Percentiles rank a stretch among this genome's conserved stretches.
Evolutionary conservation across 2,888 invertebrate species (phyloP).

Genomic region (Steinernema scapterisci): DNA sequence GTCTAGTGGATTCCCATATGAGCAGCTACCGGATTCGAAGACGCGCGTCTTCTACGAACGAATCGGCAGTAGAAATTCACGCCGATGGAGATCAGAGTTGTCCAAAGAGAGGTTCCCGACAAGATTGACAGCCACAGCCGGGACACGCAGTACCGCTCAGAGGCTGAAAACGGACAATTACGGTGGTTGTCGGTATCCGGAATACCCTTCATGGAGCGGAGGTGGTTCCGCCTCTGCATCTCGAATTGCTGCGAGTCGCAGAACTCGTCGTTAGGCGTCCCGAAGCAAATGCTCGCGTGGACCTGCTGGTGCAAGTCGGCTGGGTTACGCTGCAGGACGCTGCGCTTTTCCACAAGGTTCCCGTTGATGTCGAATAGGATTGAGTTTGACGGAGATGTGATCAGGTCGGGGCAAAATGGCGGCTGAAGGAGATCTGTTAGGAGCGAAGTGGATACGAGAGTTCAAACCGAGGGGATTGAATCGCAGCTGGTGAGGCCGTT

Average conservation of each 20-base stretch:
- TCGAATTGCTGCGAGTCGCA: constrained; percentile 34
- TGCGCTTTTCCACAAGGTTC: constrained; percentile 40
- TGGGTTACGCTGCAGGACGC: background rate
- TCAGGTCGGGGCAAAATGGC: constrained; percentile 64
- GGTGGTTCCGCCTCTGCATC: constrained; percentile 11
- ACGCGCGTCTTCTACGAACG: constrained; percentile 13
- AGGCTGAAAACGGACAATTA: background rate
- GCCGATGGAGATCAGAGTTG: constrained; percentile 38
- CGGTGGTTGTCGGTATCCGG: background rate
- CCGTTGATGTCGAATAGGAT: constrained; percentile 59
- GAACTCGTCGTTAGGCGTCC: constrained; percentile 35
- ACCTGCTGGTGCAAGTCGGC: constrained; percentile 37
- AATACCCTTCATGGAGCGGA: constrained; percentile 1
- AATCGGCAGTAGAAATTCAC: constrained; percentile 30
- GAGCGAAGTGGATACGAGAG: background rate
- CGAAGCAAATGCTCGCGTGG: constrained; percentile 45
- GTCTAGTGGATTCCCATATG: constrained; percentile 10
- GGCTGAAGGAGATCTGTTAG: constrained; percentile 52
- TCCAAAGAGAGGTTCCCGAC: constrained; percentile 38
- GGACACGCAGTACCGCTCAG: constrained; percentile 38
- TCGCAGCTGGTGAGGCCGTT: constrained; percentile 58
- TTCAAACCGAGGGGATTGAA: constrained; percentile 58
- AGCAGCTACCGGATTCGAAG: constrained; percentile 28
- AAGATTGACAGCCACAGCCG: constrained; percentile 30
- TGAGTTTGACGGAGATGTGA: constrained; percentile 64